Percentiles rank a stretch among this genome's conserved stretches.
These are phyloP conservation scores for Aphrocallistes beatrix DNA, from an alignment of 37 sponge, comb jelly and placozoan genomes.

Conservation along the genomic window DNA sequence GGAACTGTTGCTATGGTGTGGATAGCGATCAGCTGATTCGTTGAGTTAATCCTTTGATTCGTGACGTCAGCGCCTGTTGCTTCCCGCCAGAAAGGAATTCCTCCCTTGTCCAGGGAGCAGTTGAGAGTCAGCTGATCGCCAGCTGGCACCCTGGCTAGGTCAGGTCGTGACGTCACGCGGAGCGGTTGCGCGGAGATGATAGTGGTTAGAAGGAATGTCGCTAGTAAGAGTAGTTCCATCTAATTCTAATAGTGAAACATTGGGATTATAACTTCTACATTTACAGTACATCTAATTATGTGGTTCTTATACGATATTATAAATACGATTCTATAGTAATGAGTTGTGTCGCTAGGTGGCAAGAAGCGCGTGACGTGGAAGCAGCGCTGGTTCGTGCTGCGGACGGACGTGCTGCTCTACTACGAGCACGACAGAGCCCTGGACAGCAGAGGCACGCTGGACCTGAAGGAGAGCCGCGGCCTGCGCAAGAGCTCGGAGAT, in stretches of 20 bases:
- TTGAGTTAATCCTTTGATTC: not conserved
- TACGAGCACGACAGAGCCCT: not conserved
- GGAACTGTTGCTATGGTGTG: not conserved
- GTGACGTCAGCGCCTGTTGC: not conserved
- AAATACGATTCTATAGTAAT: too few species aligned
- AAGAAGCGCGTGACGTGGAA: not conserved
- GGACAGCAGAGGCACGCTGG: not conserved
- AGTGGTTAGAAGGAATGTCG: too few species aligned
- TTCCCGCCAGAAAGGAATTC: not conserved
- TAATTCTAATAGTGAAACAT: too few species aligned
- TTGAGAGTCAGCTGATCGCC: not conserved
- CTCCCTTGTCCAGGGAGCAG: not conserved
- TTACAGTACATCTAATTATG: too few species aligned
- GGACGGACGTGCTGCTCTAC: not conserved
- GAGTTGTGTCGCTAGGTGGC: too few species aligned
- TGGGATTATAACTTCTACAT: too few species aligned
- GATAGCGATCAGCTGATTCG: slow-evolving; percentile 10
- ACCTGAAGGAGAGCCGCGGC: not conserved
- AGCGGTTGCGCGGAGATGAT: too few species aligned
- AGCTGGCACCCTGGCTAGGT: not conserved
- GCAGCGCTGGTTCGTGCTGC: not conserved
- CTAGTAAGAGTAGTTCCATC: too few species aligned
- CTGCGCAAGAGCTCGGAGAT: not conserved
- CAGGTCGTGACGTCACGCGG: too few species aligned
- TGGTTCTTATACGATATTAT: too few species aligned